phyloP scores from a whole-genome alignment of 2,113 vertebrate species.

The Miniopterus natalensis region DNA sequence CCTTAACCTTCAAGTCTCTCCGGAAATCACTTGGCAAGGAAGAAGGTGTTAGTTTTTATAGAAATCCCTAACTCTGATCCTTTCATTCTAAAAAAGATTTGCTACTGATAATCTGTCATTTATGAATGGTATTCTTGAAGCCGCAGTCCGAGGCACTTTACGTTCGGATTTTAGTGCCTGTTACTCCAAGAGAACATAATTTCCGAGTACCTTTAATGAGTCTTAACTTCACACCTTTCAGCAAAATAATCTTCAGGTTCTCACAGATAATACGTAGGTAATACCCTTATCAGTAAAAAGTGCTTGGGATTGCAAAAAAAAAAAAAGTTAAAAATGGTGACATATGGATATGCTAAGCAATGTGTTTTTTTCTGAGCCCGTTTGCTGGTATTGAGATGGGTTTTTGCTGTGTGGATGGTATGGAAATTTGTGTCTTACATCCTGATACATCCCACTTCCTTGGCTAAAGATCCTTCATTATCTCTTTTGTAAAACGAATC shows the following conservation, averaged over 20 bases:
- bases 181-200: constrained; percentile 53
- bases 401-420: constrained; percentile 73
- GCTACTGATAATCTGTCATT: constrained; percentile 68
- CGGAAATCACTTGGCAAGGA: constrained; percentile 60
- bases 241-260: constrained; percentile 69
- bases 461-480: constrained; percentile 78
- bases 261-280: constrained; percentile 56
- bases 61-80: constrained; percentile 62
- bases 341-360: constrained; percentile 59
- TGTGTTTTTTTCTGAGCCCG: constrained; percentile 3
- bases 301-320: constrained; percentile 65
- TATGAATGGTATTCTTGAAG: constrained; percentile 57
- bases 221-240: constrained; percentile 64
- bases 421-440: constrained; percentile 80
- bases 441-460: constrained; percentile 75
- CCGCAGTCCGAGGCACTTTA: constrained; percentile 45
- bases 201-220: constrained; percentile 24
- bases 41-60: constrained; percentile 39
- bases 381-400: constrained; percentile 61
- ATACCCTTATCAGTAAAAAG: constrained; percentile 65
- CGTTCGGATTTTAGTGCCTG: constrained; percentile 59
- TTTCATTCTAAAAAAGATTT: constrained; percentile 71
- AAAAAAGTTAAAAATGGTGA: constrained; percentile 63
- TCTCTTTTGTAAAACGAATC: constrained; percentile 80
- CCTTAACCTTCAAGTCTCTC: constrained; percentile 35